phyloP scores from a whole-genome alignment of 1,140 invertebrate species.

The Drosophila carrolli region DNA sequence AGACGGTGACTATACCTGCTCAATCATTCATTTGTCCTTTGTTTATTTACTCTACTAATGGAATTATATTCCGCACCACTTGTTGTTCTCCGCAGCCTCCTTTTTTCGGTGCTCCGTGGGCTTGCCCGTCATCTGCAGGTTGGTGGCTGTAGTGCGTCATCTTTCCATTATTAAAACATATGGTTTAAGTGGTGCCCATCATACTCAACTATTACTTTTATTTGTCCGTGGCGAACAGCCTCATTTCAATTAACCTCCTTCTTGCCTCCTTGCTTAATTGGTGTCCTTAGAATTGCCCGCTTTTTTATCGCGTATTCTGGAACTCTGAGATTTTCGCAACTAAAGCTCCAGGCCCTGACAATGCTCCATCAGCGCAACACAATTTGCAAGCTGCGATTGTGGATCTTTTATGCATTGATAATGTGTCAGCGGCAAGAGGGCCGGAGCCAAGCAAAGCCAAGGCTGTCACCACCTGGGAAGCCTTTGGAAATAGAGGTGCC shows the following conservation, averaged over 20 bases:
- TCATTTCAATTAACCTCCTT: too few relatives aligned
- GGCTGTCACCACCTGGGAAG: slow-evolving; percentile 26
- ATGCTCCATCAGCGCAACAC: slow-evolving; percentile 14
- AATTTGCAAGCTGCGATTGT: slow-evolving; percentile 10
- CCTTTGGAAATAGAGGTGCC: slow-evolving; percentile 1
- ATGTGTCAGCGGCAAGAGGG: slow-evolving; percentile 16
- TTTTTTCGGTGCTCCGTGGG: not conserved
- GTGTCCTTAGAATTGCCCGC: slow-evolving; percentile 36
- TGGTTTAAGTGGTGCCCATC: not conserved
- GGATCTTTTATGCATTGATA: slow-evolving; percentile 16
- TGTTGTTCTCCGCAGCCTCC: not conserved
- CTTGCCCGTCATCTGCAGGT: slow-evolving; percentile 9
- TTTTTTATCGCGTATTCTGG: slow-evolving; percentile 3
- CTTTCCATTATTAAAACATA: slow-evolving; percentile 4
- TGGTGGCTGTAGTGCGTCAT: slow-evolving; percentile 30
- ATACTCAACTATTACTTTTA: too few relatives aligned
- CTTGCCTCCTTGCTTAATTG: slow-evolving; percentile 33
- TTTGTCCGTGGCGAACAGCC: too few relatives aligned
- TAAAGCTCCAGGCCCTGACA: not conserved
- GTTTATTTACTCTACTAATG: slow-evolving; percentile 81
- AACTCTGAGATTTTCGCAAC: slow-evolving; percentile 3
- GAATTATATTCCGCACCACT: slow-evolving; percentile 65
- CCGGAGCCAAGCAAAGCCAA: slow-evolving; percentile 6
- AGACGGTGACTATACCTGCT: slow-evolving; percentile 30
- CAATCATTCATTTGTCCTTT: slow-evolving; percentile 77